phyloP scores from a whole-genome alignment of 2,888 invertebrate species.

The Cheilosia pagana region DNA sequence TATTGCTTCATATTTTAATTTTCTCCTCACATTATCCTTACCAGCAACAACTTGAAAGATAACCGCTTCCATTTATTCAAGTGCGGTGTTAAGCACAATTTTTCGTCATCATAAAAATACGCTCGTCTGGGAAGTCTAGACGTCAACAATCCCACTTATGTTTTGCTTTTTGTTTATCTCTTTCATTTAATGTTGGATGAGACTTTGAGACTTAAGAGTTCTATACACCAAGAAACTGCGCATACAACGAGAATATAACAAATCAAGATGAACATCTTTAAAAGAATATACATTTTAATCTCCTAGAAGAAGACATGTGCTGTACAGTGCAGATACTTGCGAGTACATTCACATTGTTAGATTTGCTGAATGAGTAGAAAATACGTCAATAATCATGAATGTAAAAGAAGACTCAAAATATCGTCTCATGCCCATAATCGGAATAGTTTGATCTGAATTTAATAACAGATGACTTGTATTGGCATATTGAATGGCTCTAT shows the following conservation, averaged over 20 bases:
- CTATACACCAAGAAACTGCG: conserved; percentile 16
- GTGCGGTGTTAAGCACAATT: conserved; percentile 53
- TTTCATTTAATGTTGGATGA: conserved; percentile 41
- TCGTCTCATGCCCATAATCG: background rate
- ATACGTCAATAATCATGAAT: background rate
- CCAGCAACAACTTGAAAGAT: conserved; percentile 22
- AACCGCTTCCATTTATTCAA: conserved; percentile 56
- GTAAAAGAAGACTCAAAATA: conserved; percentile 2
- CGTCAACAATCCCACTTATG: conserved; percentile 65
- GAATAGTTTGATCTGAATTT: background rate
- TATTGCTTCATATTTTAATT: conserved; percentile 2
- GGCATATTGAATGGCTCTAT: conserved; percentile 1
- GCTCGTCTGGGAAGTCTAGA: conserved; percentile 57
- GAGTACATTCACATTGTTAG: conserved; percentile 53
- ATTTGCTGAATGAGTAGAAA: conserved; percentile 26
- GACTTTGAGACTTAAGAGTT: conserved; percentile 1
- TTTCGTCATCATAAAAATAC: conserved; percentile 35
- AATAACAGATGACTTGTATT: conserved; percentile 10
- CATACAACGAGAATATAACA: conserved; percentile 43
- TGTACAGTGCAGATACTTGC: conserved; percentile 44
- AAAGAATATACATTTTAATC: conserved; percentile 50
- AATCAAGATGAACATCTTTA: conserved; percentile 52
- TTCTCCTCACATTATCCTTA: conserved; percentile 8
- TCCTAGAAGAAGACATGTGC: conserved; percentile 12
- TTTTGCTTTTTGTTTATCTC: conserved; percentile 38